Evolutionary conservation across 2,113 vertebrate species (phyloP), one percentile per base, ranked within the genome.

Genomic region (Poecilia latipinna): DNA sequence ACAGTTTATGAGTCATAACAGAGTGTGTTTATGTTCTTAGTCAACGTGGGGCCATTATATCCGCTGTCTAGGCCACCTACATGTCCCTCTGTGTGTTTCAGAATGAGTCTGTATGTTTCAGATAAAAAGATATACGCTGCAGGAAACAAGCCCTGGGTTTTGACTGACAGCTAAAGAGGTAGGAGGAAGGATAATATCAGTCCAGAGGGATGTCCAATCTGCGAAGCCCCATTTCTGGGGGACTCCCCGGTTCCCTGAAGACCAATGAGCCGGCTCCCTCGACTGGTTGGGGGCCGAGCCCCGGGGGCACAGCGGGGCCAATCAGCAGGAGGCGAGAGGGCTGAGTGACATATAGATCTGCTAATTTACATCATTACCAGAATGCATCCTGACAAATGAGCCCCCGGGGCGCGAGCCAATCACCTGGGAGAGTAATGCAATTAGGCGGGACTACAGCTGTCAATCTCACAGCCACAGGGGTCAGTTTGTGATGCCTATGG

Each of bases 361-460:
- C 89, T 93, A 91, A 91, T 93, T 93, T 92, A 92, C 92, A 94
- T 94, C 94, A 93, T 93, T 93, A 95, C 93, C 90, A 87, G 88
- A 89, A 93, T 93, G 88, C 92, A 90, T 89, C 88, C 85, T 78
- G 90, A 94, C 93, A 94, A 93, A 93, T 92, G 93, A 93, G 91
- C 86, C 94, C 89, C 93, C 83, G 76, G 93, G 94, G 93, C 83
- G 80, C n/a, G 82, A 83, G 91, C 89, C 89, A 92, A 93, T 93
- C 91, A 91, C 89, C 88, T 89, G 92, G 93, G 93, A 93, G 88
- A 86, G 90, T 95, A 95, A 95, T 95, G 93, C 92, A 95, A 95
- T 95, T 95, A 94, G 91, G 91, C 71, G 85, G 90, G 87, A 93
- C 92, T 92, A 88, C 76, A 91, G 91, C 92, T 94, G 93, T 94